Base-by-base conservation (phyloP, 2,113 vertebrate genomes). In the Prunella fulvescens region DNA sequence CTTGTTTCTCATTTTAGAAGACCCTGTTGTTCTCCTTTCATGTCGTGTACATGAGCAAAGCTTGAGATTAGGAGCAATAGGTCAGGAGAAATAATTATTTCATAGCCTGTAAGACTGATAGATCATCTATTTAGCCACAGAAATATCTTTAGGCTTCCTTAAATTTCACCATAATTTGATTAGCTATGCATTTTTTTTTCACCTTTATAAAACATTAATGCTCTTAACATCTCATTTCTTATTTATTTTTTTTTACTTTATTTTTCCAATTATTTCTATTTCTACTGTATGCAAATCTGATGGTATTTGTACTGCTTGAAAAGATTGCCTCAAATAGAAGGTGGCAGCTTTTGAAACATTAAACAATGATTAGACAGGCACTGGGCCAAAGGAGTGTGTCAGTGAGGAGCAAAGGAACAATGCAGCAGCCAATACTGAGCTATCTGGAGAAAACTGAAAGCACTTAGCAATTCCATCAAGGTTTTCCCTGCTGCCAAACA, bases 341-440 rank as follows among this genome's bases (percentile, higher is more conserved):
- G 93, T 81, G 94, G 91, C 95, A 96, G 93, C 95, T 97, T 87
- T 84, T 93, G 81, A 97, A 97, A 95, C 95, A 97, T 97, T 97
- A 96, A 98, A 94, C 95, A 96, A 96, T 90, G 86, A 96, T 97
- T 97, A 98, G 95, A 91, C 77, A 96, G 96, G 96, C 96, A 90
- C 6, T 88, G 70, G 92, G 96, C 97, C 97, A 98, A 95, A 85
- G 80, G 65, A 95, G 35, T 11, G 48, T 69, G 84, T 81, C 60
- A 71, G 94, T 88, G 72, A 86, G 65, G 80, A 93, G 92, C 77
- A 88, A 70, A 81, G 81, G 56, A 95, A 91, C 83, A 60, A 64
- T 66, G 53, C 73, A 89, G 90, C 86, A 96, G 96, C 88, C 16
- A 17, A 95, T 48, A 57, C 80, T 23, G 92, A 97, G 92, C 81